Evolutionary conservation across 1,140 invertebrate genomes (phyloP).

Genomic region (Brachystomella parvula): DNA sequence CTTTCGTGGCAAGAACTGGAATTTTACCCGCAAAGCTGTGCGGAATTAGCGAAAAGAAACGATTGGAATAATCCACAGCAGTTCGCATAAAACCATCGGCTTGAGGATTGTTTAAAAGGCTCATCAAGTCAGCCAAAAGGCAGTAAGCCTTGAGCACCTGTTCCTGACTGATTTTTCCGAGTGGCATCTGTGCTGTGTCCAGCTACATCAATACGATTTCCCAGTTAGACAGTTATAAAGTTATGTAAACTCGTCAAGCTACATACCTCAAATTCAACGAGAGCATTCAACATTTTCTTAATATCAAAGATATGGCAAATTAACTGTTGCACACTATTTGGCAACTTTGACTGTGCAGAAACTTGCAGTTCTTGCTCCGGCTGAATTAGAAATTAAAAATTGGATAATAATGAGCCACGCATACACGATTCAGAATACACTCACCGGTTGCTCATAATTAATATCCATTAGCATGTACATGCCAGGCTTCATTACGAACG

Average conservation of each 20-base stretch:
- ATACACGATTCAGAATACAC: too few relatives aligned
- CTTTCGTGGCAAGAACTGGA: conserved; percentile 65
- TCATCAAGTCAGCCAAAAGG: conserved; percentile 55
- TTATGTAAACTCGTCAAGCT: too few relatives aligned
- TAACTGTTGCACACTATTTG: conserved; percentile 68
- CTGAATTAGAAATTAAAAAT: too few relatives aligned
- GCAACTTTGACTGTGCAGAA: conserved; percentile 56
- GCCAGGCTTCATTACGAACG: conserved; percentile 73
- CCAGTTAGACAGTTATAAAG: conserved; percentile 8
- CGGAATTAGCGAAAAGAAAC: conserved; percentile 89
- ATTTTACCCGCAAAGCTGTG: conserved; percentile 86
- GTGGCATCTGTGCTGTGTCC: conserved; percentile 93
- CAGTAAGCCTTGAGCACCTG: conserved; percentile 80
- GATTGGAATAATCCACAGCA: conserved; percentile 77
- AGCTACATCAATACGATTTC: too few relatives aligned
- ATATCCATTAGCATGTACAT: conserved; percentile 82
- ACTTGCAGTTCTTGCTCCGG: too few relatives aligned
- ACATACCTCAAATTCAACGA: conserved; percentile 89
- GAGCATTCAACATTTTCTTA: conserved; percentile 79
- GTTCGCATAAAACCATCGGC: too few relatives aligned
- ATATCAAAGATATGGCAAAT: conserved; percentile 85
- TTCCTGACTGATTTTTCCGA: conserved; percentile 87
- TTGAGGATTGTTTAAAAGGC: conserved; percentile 66
- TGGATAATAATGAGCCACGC: too few relatives aligned
- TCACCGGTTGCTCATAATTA: conserved; percentile 60